Evolutionary conservation across 2,113 vertebrate species (phyloP), one percentile per base, ranked within the genome.

Genomic region (Rhinoderma darwinii): DNA sequence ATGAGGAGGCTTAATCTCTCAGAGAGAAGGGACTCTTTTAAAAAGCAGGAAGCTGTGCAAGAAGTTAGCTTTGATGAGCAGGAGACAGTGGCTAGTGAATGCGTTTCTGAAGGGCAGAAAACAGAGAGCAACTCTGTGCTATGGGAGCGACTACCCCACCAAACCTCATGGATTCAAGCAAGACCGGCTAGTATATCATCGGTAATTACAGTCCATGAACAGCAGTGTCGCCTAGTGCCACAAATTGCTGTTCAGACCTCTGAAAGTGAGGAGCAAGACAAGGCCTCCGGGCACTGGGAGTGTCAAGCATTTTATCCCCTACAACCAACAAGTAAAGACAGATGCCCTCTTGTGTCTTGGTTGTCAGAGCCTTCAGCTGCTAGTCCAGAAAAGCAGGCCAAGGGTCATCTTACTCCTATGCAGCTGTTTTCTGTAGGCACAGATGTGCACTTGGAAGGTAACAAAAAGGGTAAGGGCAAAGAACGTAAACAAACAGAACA

Each of bases 61-160:
- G 98, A 99, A 91, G 97, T 99, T 88, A 99, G 97, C 91, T 98
- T 99, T 0, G 98, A 99, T 0, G 98, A 99, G 76, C 96, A 95
- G 0, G 96, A 97, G 41, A 90, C 90, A 83, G 93, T 93, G 27
- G 9, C 80, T 0, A 89, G 85, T 0, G 37, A 83, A 0, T 89
- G 89, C 66, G 90, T 86, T 0, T 75, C 89, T 0, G 11, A 86
- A 73, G 32, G n/a, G 83, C 81, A 30, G 4, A 80, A 43, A 68
- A 78, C 32, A 56, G 47, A 41, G 0, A 12, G 0, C 35, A 27
- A 73, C n/a, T 70, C 20, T 14, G 37, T 75, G 3, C 7, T 20
- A 27, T 44, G 81, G 86, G 76, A 44, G 15, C 32, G 17, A 0
- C 5, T 79, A 5, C 56, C 72, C 1, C 86, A 84, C 88, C 88